phyloP scores from a whole-genome alignment of 1,140 invertebrate genomes.

The Eriosoma lanigerum region DNA sequence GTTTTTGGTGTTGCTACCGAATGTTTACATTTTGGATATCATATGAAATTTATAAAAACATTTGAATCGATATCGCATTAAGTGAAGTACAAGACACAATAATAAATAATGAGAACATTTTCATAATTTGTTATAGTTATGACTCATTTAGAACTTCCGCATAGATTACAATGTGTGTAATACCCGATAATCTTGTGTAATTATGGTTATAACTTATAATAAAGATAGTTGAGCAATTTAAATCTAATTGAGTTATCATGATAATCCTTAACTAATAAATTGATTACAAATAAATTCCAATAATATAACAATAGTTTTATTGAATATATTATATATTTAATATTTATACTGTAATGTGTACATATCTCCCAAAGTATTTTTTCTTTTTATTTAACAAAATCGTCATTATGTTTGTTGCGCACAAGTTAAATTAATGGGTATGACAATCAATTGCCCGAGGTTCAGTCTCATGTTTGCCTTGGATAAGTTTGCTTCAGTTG shows the following conservation, averaged over 20 bases:
- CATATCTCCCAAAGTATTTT: no score
- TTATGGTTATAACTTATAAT: no score
- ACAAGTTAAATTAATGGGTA: slow-evolving; percentile 2
- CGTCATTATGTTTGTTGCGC: background rate
- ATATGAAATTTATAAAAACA: background rate
- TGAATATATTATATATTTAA: background rate
- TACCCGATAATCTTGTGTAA: no score
- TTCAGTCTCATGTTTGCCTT: slow-evolving; percentile 45
- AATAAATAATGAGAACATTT: background rate
- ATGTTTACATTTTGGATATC: background rate
- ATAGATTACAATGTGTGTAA: slow-evolving; percentile 9
- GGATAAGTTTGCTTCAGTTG: slow-evolving; percentile 16
- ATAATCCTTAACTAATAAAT: background rate
- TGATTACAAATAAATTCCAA: background rate
- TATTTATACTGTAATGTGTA: no score
- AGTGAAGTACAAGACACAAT: background rate
- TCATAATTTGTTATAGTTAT: background rate
- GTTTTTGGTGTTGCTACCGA: background rate
- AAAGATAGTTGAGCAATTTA: background rate
- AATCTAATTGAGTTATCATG: background rate
- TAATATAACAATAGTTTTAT: background rate
- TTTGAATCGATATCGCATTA: background rate
- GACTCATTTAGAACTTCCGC: slow-evolving; percentile 12
- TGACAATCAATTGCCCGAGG: slow-evolving; percentile 18
- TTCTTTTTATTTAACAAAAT: no score